Conservation (phyloP, 2,888 invertebrate genomes). For the Macroteleia sp. region DNA sequence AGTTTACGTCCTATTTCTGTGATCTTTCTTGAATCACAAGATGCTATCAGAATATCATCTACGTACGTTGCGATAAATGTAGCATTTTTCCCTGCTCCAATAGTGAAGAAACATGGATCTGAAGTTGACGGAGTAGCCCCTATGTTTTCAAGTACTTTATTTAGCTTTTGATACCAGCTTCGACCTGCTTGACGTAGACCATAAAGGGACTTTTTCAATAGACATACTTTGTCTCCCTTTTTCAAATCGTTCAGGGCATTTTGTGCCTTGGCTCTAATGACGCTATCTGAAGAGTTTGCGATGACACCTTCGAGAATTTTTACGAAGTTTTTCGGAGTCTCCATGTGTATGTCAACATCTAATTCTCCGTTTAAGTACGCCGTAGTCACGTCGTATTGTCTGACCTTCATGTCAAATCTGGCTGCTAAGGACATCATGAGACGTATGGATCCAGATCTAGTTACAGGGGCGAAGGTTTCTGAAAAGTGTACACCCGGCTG, state of each 20-base stretch:
- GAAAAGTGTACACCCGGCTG: neutral
- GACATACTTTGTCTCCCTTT: neutral
- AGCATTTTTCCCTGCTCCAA: neutral
- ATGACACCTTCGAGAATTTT: neutral
- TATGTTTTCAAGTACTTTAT: neutral
- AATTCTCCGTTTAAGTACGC: conserved; percentile 1
- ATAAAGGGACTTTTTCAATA: neutral
- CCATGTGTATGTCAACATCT: neutral
- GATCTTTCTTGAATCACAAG: neutral
- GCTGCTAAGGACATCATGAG: neutral
- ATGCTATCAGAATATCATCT: conserved; percentile 1
- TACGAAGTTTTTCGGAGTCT: neutral
- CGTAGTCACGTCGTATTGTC: neutral
- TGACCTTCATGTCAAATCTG: neutral
- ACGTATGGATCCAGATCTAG: neutral
- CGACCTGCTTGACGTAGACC: neutral
- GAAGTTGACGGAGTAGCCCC: neutral
- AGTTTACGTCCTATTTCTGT: too few relatives aligned
- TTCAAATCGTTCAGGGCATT: neutral
- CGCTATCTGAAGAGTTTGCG: neutral
- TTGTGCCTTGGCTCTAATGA: neutral
- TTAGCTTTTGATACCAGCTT: conserved; percentile 1
- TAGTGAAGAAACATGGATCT: neutral
- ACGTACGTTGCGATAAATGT: neutral
- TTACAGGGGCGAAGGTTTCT: neutral